A percentile compares a stretch with the other conserved stretches of the same genome.
Conservation (phyloP, 2,888 invertebrate genomes). For the Scotopteryx bipunctaria region DNA sequence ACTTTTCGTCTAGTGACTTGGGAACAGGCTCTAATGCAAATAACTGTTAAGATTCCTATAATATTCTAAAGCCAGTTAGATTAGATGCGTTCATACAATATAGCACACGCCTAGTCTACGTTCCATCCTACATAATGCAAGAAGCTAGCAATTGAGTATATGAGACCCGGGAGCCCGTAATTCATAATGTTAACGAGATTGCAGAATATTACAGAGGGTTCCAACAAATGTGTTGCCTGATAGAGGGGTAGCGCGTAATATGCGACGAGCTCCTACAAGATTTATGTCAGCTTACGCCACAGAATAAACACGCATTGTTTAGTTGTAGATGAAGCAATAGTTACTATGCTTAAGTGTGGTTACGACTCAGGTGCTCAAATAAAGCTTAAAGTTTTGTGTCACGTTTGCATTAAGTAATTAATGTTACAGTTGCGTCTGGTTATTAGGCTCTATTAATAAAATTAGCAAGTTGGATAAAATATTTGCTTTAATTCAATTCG, state of each 20-base stretch:
- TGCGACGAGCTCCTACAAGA: conserved; percentile 24
- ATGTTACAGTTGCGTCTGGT: not conserved
- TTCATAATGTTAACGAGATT: conserved; percentile 40
- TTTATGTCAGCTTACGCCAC: conserved; percentile 23
- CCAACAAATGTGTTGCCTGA: conserved; percentile 15
- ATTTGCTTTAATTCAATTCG: not conserved
- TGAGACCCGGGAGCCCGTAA: conserved; percentile 22
- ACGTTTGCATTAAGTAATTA: not conserved
- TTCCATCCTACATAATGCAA: not conserved
- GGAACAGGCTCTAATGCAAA: no score
- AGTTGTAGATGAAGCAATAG: no score
- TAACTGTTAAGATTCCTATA: no score
- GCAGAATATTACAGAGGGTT: conserved; percentile 37
- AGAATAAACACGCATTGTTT: conserved; percentile 12
- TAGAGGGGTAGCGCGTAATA: conserved; percentile 21
- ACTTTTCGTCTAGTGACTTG: no score
- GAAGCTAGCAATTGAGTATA: conserved; percentile 10
- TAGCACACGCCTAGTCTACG: no score
- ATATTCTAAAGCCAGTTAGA: no score
- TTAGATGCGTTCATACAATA: no score
- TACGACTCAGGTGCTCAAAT: conserved; percentile 5
- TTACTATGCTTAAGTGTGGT: conserved; percentile 1
- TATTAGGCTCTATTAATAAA: not conserved
- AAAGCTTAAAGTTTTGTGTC: conserved; percentile 1
- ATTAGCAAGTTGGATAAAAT: not conserved